phyloP scores from a whole-genome alignment of 1,140 invertebrate species.

The Lucilia cuprina region DNA sequence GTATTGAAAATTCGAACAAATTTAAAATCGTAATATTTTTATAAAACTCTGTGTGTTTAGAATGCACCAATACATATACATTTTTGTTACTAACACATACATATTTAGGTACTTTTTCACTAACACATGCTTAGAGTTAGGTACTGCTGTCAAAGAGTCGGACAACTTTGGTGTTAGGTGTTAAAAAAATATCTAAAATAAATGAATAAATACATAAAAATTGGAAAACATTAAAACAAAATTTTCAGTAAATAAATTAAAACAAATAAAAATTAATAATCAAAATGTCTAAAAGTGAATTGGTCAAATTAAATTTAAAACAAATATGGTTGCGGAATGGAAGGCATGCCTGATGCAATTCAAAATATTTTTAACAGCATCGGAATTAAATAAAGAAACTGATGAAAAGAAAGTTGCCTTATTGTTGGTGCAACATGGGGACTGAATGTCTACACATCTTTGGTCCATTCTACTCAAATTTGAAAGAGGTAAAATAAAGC shows the following conservation, averaged over 20 bases:
- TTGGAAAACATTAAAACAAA: neutral
- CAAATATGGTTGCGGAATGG: slow-evolving; percentile 7
- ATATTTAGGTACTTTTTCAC: too few relatives aligned
- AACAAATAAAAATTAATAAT: neutral
- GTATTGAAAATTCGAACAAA: too few relatives aligned
- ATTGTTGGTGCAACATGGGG: slow-evolving; percentile 23
- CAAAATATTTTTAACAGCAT: slow-evolving; percentile 27
- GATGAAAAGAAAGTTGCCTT: slow-evolving; percentile 26
- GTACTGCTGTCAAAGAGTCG: too few relatives aligned
- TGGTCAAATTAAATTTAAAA: neutral
- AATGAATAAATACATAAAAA: neutral
- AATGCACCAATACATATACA: too few relatives aligned
- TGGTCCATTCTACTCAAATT: slow-evolving; percentile 9
- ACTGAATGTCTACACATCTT: slow-evolving; percentile 6
- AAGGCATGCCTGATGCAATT: slow-evolving; percentile 2
- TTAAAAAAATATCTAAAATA: neutral
- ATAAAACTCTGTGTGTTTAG: too few relatives aligned
- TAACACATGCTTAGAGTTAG: too few relatives aligned
- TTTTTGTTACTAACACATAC: too few relatives aligned
- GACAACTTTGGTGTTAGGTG: neutral
- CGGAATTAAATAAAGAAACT: neutral
- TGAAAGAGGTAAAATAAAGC: too few relatives aligned
- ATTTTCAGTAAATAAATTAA: too few relatives aligned
- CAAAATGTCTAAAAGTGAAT: neutral
- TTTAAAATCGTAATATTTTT: too few relatives aligned